Percentiles rank a stretch among this genome's conserved stretches.
Conservation (phyloP, 2,113 vertebrate genomes). For the Semicossyphus pulcher region DNA sequence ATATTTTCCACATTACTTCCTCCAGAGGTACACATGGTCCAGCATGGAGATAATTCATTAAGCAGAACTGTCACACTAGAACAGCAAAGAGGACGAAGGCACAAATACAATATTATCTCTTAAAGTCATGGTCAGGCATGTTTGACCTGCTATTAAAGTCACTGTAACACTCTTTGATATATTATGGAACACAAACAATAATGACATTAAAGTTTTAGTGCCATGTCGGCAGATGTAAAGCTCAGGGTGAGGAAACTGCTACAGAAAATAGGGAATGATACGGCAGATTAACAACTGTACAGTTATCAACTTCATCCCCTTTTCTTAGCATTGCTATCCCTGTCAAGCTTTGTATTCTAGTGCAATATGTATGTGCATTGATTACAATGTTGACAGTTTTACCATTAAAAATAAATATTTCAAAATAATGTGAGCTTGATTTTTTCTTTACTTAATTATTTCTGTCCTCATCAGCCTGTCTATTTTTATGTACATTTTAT, state of each 20-base stretch:
- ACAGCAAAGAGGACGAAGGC: conserved; percentile 34
- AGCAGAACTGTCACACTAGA: conserved; percentile 2
- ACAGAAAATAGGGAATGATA: not conserved
- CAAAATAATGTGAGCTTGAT: too few species aligned
- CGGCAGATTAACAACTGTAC: not conserved
- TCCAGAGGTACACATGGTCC: conserved; percentile 40
- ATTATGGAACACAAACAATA: not conserved
- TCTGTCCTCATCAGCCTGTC: too few species aligned
- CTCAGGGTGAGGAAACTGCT: not conserved
- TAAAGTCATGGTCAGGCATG: conserved; percentile 33
- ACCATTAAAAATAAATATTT: too few species aligned
- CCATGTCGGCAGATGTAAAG: not conserved
- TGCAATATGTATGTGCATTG: too few species aligned
- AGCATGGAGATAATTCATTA: conserved; percentile 50
- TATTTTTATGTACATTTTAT: too few species aligned
- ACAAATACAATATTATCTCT: conserved; percentile 28
- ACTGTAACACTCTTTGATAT: not conserved
- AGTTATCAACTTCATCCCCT: not conserved
- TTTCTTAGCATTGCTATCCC: too few species aligned
- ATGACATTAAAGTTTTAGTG: not conserved
- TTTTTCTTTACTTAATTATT: too few species aligned
- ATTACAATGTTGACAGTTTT: too few species aligned
- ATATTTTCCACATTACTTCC: conserved; percentile 73
- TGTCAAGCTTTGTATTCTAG: too few species aligned
- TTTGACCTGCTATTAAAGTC: conserved; percentile 33